These are phyloP conservation scores for Lepidurus packardi DNA, from an alignment of 1,140 invertebrate genomes.

Conservation along the genomic window DNA sequence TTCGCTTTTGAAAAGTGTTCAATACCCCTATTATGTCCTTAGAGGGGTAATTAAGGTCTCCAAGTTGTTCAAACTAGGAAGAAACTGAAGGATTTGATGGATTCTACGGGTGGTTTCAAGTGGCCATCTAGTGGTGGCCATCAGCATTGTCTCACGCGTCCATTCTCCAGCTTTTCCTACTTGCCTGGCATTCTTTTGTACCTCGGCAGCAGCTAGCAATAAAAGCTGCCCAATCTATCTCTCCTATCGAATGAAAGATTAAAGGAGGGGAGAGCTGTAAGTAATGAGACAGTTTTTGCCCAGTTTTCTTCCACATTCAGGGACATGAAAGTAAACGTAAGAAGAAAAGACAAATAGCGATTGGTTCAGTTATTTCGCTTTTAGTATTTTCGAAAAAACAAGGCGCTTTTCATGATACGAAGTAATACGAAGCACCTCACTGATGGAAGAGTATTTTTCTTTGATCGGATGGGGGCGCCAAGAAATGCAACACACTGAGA, in stretches of 20 bases:
- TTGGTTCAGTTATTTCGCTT: conserved; percentile 22
- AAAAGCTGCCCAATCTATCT: background rate
- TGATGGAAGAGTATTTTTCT: background rate
- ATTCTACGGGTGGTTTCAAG: background rate
- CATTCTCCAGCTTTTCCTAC: background rate
- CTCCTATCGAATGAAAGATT: background rate
- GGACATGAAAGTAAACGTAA: background rate
- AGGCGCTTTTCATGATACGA: conserved; percentile 8
- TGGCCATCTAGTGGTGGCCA: background rate
- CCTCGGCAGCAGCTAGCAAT: background rate
- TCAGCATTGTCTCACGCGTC: background rate
- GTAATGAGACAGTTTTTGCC: background rate
- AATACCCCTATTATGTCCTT: too few species aligned
- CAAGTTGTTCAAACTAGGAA: too few species aligned
- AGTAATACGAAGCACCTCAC: background rate
- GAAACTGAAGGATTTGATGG: too few species aligned
- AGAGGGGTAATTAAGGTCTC: too few species aligned
- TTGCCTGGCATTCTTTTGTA: background rate
- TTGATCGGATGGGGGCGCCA: background rate
- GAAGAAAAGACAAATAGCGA: background rate
- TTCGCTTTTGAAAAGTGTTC: too few species aligned
- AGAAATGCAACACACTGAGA: background rate
- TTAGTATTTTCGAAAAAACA: conserved; percentile 3
- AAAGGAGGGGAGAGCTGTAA: background rate
- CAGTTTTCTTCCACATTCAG: background rate